Base-by-base conservation (phyloP, 2,888 invertebrate genomes). In the Malthinus seriepunctatus region DNA sequence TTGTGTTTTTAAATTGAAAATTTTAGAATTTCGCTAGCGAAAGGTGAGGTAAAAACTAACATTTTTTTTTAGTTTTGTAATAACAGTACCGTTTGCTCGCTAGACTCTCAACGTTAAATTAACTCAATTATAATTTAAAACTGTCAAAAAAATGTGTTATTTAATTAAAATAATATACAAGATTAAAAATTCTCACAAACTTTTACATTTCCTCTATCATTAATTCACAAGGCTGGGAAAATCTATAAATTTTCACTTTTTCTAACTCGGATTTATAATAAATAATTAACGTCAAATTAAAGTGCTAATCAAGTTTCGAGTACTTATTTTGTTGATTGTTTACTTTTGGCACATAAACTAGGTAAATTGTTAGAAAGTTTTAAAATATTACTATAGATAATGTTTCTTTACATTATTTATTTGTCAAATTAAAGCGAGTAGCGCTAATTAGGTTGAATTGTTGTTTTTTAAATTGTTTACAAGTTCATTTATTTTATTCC, bases 321-420 rank as follows among this genome's bases (percentile, higher is more conserved):
- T 14, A 15, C 10, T 23, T 42, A 42, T 23, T 23, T 23, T 23
- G 23, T 23, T 23, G 23, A 23, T 23, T 23, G 23, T 23, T 23
- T 42, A 23, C 23, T 42, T 42, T 42, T 42, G 39, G 23, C 8
- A 14, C 7, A 23, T 11, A 42, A 42, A 42, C 15, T 42, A 42
- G 39, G 39, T 23, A 42, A 42, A 42, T 42, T 42, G 39, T 23
- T 42, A 42, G 39, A 42, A 42, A 42, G 15, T 23, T 15, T 42
- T 38, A 12, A 38, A 38, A n/a, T 15, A 42, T 6, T 42, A 42
- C 15, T 23, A n/a, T 7, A 42, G 15, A 5, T 42, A 42, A 15
- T 42, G 9, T 23, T 9, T 15, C 39, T 15, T 42, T 23, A 10
- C 37, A 37, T 37, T 37, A 12, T 10, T 38, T 15, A n/a, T 7